These are phyloP conservation scores for Zeuzera pyrina DNA, from an alignment of 2,888 invertebrate species.

Conservation along the genomic window DNA sequence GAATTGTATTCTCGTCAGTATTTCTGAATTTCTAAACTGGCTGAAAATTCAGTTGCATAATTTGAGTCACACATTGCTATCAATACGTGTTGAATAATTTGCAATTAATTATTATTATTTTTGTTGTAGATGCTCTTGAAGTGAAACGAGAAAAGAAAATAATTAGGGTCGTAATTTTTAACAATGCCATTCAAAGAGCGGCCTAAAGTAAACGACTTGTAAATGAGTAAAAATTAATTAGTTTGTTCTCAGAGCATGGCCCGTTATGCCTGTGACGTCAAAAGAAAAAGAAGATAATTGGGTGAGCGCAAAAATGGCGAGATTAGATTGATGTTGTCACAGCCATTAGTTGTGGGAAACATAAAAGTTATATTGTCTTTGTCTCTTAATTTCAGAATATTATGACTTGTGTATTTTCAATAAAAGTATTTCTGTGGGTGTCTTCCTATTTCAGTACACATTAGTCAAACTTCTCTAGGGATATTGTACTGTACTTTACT, in stretches of 20 bases:
- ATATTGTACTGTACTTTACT: too few species aligned
- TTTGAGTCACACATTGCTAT: too few species aligned
- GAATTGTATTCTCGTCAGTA: too few species aligned
- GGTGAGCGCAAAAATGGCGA: constrained; percentile 24
- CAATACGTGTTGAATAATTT: constrained; percentile 4
- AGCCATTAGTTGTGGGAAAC: constrained; percentile 4
- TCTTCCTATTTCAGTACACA: too few species aligned
- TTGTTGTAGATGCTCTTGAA: constrained; percentile 14
- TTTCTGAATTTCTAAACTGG: too few species aligned
- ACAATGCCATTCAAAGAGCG: constrained; percentile 20
- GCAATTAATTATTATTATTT: constrained; percentile 7
- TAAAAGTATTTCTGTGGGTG: too few species aligned
- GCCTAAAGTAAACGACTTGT: constrained; percentile 33
- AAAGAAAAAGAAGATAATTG: constrained; percentile 42
- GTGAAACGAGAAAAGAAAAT: constrained; percentile 19
- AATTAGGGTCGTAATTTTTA: constrained; percentile 21
- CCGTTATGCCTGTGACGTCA: constrained; percentile 29
- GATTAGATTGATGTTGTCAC: constrained; percentile 34
- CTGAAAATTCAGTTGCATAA: too few species aligned
- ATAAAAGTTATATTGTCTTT: too few species aligned
- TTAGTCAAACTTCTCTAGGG: too few species aligned
- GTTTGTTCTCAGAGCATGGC: constrained; percentile 29
- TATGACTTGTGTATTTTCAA: too few species aligned
- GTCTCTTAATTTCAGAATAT: too few species aligned
- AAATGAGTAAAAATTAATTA: constrained; percentile 59